A percentile compares a stretch with the other conserved stretches of the same genome.
Conservation (phyloP, 2,797 vertebrate genomes). For the Eulemur coronatus region DNA sequence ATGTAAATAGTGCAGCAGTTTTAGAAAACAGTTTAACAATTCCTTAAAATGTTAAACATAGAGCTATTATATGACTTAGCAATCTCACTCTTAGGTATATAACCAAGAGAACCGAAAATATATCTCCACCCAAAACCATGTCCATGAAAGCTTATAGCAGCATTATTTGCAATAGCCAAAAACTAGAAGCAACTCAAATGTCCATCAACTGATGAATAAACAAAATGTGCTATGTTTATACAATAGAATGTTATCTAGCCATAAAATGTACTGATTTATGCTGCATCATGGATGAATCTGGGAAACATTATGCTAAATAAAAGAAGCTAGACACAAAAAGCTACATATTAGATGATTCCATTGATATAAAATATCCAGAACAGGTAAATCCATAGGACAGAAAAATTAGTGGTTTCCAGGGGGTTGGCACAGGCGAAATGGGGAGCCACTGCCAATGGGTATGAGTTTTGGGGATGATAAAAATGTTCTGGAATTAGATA, state of each 20-base stretch:
- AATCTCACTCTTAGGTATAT: not conserved
- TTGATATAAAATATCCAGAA: not conserved
- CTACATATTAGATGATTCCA: not conserved
- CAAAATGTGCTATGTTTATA: not conserved
- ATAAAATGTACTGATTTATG: not conserved
- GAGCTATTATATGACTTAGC: not conserved
- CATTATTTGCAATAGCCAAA: not conserved
- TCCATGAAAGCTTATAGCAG: not conserved
- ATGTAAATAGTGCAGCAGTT: not conserved
- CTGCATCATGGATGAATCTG: not conserved
- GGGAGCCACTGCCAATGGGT: not conserved
- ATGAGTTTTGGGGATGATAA: not conserved
- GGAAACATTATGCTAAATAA: not conserved
- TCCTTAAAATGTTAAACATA: not conserved
- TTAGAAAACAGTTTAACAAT: not conserved
- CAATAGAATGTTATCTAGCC: not conserved
- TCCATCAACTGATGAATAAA: not conserved
- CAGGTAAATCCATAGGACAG: not conserved
- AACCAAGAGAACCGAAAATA: not conserved
- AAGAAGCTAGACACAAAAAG: not conserved
- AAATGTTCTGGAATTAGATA: not conserved
- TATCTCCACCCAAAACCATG: not conserved
- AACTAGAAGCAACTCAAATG: not conserved
- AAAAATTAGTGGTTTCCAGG: not conserved
- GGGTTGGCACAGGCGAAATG: not conserved